Base-by-base conservation (phyloP, 2,888 invertebrate species). In the Caenorhabditis sp. region DNA sequence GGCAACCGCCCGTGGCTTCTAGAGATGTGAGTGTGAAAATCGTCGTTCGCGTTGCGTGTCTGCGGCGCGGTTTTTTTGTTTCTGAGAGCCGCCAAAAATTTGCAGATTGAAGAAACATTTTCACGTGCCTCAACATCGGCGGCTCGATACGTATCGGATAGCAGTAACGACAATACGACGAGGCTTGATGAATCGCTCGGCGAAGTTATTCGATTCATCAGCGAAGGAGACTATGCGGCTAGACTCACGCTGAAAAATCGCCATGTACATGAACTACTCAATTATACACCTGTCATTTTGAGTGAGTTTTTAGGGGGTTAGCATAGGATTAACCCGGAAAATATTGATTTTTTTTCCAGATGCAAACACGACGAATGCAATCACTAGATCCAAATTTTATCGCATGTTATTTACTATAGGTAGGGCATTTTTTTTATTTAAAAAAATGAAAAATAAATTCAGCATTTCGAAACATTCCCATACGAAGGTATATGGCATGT, bases 401-500 rank as follows among this genome's bases (percentile, higher is more conserved):
- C 66, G 81, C n/a, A 63, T 82, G 12, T 60, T 82, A 1, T 82
- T 79, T 66, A 78, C 78, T 50, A 59, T 83, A 6, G 64, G 79
- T 78, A 14, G 26, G 60, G 31, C 31, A 4, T 4, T 1, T 51
- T 54, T 12, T 12, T 12, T 54, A 43, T 65, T 59, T 51, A 17
- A 55, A 8, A 1, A 4, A 17, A 21, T 50, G 58, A 36, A 51
- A 14, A 8, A 24, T 26, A 1, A 54, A 23, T 61, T 68, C 58
- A 54, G 84, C 77, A 5, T 75, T 76, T 8, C 77, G 76, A 69
- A 86, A 86, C 55, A 69, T 79, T 10, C 64, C 70, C 1, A 55
- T 86, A 12, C 79, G 85, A 1, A 66, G 81, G 2, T 78, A 66
- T 59, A 68, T 83, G 69, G 77, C 81, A 43, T 54, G 69, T 31